These are phyloP conservation scores for Euschistus heros DNA, from an alignment of 1,140 invertebrate genomes.

Conservation along the genomic window DNA sequence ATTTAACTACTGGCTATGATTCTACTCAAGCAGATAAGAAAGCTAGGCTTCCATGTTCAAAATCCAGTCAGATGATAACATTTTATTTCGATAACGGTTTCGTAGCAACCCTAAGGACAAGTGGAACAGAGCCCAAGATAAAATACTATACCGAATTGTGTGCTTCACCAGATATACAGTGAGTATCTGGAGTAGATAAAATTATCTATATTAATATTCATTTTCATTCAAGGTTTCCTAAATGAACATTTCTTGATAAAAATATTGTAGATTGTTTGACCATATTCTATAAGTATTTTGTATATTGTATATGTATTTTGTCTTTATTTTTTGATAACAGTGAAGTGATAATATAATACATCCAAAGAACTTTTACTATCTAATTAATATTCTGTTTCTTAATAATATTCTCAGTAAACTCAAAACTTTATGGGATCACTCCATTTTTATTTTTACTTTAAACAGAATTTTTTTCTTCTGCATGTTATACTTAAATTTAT, in stretches of 20 bases:
- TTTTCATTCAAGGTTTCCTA: not conserved
- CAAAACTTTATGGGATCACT: not conserved
- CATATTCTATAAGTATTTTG: not conserved
- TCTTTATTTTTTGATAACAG: not conserved
- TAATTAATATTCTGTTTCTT: no score
- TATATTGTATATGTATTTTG: not conserved
- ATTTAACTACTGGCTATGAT: constrained; percentile 84
- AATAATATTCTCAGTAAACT: no score
- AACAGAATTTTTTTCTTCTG: not conserved
- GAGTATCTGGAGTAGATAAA: constrained; percentile 33
- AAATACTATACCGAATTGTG: constrained; percentile 94
- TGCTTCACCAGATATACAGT: constrained; percentile 51
- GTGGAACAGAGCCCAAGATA: constrained; percentile 97
- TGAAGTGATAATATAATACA: no score
- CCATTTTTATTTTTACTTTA: not conserved
- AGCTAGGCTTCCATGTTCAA: constrained; percentile 65
- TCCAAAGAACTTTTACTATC: no score
- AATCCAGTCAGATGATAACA: constrained; percentile 89
- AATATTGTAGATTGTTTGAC: not conserved
- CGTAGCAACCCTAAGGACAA: constrained; percentile 80
- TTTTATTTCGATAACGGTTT: constrained; percentile 83
- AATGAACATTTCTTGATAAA: not conserved
- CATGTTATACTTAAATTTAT: not conserved
- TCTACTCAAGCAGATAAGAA: constrained; percentile 56
- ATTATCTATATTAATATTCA: not conserved